Conservation (phyloP, 1,140 invertebrate species). For the Philotrypesis tridentata region DNA sequence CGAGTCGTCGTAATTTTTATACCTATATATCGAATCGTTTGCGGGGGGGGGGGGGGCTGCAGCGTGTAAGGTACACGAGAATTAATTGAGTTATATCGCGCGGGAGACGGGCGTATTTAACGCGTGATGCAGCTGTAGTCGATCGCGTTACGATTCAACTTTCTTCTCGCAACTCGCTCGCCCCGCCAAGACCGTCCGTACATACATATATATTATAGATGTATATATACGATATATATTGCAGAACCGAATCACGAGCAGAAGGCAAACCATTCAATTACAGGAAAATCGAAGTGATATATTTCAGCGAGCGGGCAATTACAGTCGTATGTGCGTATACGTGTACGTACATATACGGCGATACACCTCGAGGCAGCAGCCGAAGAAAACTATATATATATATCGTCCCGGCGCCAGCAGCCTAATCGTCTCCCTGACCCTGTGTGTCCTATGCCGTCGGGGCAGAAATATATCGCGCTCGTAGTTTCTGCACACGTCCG, state of each 20-base stretch:
- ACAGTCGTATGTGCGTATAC: not conserved
- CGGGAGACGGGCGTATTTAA: no score
- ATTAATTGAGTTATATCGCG: slow-evolving; percentile 3
- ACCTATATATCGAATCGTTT: not conserved
- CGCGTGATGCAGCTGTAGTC: no score
- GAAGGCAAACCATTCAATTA: slow-evolving; percentile 23
- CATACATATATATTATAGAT: no score
- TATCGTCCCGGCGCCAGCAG: no score
- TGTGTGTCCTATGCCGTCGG: no score
- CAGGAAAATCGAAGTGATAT: not conserved
- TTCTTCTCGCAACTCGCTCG: no score
- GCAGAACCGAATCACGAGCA: not conserved
- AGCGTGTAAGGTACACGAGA: not conserved
- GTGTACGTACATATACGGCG: not conserved
- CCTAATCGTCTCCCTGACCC: no score
- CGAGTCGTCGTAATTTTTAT: not conserved
- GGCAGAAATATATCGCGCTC: no score
- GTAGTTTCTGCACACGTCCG: no score
- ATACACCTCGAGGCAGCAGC: not conserved
- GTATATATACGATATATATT: not conserved
- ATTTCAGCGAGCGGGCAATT: slow-evolving; percentile 11
- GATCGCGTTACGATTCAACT: no score
- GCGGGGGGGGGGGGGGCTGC: not conserved
- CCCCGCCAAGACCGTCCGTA: no score
- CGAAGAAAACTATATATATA: not conserved